A percentile compares a stretch with the other conserved stretches of the same genome.
These are phyloP conservation scores for Notocelia uddmanniana DNA, from an alignment of 2,888 invertebrate genomes.

Conservation along the genomic window DNA sequence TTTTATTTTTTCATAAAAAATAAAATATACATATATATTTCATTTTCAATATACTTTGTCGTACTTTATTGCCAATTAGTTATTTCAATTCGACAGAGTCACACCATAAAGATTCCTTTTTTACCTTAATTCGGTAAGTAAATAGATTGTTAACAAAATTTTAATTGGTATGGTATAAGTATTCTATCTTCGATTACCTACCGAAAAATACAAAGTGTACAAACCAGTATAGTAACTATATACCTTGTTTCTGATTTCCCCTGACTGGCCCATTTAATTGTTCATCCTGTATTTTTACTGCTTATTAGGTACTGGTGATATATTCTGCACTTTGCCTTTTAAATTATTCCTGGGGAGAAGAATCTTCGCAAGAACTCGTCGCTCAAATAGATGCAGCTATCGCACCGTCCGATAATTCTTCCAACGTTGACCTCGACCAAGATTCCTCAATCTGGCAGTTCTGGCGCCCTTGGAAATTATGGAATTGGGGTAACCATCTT, in stretches of 20 bases:
- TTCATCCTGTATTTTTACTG: neutral
- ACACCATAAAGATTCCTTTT: no score
- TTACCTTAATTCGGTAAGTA: no score
- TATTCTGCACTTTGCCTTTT: constrained; percentile 59
- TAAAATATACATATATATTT: no score
- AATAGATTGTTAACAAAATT: no score
- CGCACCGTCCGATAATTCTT: constrained; percentile 54
- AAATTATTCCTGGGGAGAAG: constrained; percentile 58
- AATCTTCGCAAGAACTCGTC: constrained; percentile 52
- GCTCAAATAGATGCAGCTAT: constrained; percentile 54
- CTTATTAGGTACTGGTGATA: constrained; percentile 61
- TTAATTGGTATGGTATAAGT: no score
- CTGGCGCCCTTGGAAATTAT: constrained; percentile 65
- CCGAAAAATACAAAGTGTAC: no score
- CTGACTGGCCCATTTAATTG: neutral
- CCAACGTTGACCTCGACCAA: constrained; percentile 56
- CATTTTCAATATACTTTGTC: no score
- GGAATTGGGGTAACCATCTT: constrained; percentile 66
- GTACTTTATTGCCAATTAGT: no score
- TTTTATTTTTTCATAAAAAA: no score
- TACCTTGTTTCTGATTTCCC: neutral
- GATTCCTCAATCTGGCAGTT: constrained; percentile 61
- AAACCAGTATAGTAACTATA: no score
- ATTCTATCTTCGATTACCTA: no score
- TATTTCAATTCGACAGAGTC: no score